Evolutionary conservation across 2,888 invertebrate genomes (phyloP), one percentile per base, ranked within the genome.

Genomic region (Oegoconia quadripuncta): DNA sequence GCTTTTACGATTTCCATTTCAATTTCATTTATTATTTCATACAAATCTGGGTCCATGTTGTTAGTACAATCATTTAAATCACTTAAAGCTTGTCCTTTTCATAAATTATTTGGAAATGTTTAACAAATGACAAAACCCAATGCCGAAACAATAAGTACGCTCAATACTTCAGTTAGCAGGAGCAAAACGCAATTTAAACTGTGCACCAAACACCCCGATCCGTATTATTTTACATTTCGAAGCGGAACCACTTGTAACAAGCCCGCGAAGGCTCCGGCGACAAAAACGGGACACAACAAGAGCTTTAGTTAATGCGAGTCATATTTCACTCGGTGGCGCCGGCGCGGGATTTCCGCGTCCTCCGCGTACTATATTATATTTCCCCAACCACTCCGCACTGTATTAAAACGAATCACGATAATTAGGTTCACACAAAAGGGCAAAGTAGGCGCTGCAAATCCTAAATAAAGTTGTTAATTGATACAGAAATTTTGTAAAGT

Each of bases 221-320:
- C 52, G 49, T 60, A 55, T 67, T 66, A 60, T 61, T 66, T 58
- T 58, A 62, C 56, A 65, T 64, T 73, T 60, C 42, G 59, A 63
- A 69, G 59, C 55, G 54, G 58, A 64, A 56, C 62, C 64, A 64
- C 63, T 67, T 57, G 61, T 66, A 65, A 74, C 64, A 63, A 70
- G 64, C 59, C 59, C 59, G 55, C 61, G 58, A 67, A 74, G 59
- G 59, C 56, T 70, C 62, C 47, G 56, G 56, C 60, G 74, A 73
- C 72, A 77, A 79, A 79, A 79, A 76, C 74, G 69, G 65, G 58
- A 73, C 71, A 74, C 66, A 75, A 74, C 74, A 68, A 71, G 78
- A 70, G 77, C 70, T 78, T 76, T 68, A 64, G 64, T 72, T 76
- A 80, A 81, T 79, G 77, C 64, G 74, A 63, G 70, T 79, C 78